A percentile compares a stretch with the other conserved stretches of the same genome.
Conservation (phyloP, 2,113 vertebrate species). For the Otolemur garnettii region DNA sequence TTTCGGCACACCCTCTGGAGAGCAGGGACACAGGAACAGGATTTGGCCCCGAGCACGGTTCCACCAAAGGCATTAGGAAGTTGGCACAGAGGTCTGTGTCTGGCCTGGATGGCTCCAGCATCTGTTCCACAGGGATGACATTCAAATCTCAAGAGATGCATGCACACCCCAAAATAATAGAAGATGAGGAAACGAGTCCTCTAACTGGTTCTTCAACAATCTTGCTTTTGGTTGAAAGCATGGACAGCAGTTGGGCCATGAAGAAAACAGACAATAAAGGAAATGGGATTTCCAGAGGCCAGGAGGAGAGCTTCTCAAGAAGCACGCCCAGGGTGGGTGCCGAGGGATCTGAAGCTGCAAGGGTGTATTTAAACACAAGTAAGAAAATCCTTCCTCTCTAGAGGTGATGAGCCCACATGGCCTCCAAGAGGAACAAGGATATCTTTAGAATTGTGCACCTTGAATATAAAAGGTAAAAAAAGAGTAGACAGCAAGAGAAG, state of each 20-base stretch:
- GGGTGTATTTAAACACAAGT: neutral
- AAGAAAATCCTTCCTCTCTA: neutral
- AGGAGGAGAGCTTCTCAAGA: neutral
- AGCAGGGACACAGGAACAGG: neutral
- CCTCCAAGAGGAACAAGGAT: neutral
- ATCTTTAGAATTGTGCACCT: neutral
- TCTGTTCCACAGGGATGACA: neutral
- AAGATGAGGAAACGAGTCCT: neutral
- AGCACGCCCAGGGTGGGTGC: neutral
- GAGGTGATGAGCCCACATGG: neutral
- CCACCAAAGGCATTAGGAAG: neutral
- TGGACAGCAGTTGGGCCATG: too few relatives aligned
- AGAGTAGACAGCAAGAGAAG: neutral
- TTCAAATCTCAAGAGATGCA: neutral
- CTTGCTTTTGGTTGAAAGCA: neutral
- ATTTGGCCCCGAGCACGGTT: neutral
- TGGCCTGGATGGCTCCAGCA: neutral
- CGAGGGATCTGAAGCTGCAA: neutral
- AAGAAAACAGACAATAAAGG: slow-evolving; percentile 10
- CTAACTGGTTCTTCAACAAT: neutral
- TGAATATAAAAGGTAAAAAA: neutral
- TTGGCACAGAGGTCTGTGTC: neutral
- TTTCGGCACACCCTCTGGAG: neutral
- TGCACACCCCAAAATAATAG: neutral
- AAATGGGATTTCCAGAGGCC: neutral